Conservation (phyloP, 2,797 vertebrate species). For the Erithacus rubecula region DNA sequence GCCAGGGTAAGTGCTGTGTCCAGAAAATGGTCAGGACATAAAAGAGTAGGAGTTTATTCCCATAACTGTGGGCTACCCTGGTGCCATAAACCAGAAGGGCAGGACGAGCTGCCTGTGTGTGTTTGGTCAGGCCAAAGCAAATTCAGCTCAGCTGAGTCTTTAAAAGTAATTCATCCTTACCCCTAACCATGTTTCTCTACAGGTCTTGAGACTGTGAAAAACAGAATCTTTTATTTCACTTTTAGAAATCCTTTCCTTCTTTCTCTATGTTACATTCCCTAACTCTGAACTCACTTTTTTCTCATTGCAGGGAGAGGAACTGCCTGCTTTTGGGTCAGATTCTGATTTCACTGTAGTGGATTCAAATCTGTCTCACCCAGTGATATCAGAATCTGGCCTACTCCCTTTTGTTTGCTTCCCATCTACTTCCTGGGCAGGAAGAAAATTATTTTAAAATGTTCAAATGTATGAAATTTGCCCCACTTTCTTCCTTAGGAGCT, state of each 20-base stretch:
- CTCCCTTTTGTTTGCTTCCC: not conserved
- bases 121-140: not conserved
- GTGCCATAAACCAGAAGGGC: not conserved
- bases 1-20: not conserved
- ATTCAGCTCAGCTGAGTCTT: not conserved
- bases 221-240: not conserved
- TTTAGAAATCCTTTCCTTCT: not conserved
- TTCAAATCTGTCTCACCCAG: not conserved
- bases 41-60: not conserved
- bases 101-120: accelerated
- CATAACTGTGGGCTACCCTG: not conserved
- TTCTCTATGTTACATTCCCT: not conserved
- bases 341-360: not conserved
- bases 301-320: not conserved
- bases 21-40: not conserved
- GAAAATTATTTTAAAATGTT: constrained; percentile 6
- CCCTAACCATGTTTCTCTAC: not conserved
- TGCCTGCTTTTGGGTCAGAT: not conserved
- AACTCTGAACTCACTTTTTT: not conserved
- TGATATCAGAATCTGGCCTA: not conserved
- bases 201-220: not conserved
- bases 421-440: not conserved
- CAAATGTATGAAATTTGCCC: constrained; percentile 46
- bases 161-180: not conserved
- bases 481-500: constrained; percentile 44